Evolutionary conservation across 2,797 vertebrate species (phyloP).

Genomic region (Acrossocheilus fasciatus): DNA sequence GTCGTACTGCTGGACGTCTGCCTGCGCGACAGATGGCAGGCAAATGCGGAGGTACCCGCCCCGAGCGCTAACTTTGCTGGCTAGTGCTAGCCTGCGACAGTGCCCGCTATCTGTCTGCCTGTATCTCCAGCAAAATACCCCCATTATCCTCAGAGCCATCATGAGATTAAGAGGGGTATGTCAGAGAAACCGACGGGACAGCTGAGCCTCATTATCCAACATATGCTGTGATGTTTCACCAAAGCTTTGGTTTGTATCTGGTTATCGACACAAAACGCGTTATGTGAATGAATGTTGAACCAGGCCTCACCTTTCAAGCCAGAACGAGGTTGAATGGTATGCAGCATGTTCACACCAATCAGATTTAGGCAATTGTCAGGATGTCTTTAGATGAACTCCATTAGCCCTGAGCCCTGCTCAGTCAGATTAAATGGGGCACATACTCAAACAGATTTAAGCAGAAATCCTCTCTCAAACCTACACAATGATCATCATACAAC

Average conservation of each 20-base stretch:
- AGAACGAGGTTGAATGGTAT: conserved; percentile 46
- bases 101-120: conserved; percentile 69
- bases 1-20: conserved; percentile 73
- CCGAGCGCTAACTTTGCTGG: conserved; percentile 75
- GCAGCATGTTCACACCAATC: conserved; percentile 62
- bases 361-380: conserved; percentile 72
- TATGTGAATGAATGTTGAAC: conserved; percentile 56
- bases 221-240: conserved; percentile 70
- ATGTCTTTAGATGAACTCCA: conserved; percentile 64
- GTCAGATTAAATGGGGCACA: conserved; percentile 73
- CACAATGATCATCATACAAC: conserved; percentile 13
- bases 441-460: conserved; percentile 65
- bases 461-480: conserved; percentile 64
- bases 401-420: conserved; percentile 66
- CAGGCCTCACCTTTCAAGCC: conserved; percentile 50
- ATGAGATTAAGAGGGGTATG: conserved; percentile 74
- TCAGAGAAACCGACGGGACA: conserved; percentile 73
- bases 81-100: conserved; percentile 51
- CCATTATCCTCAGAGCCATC: conserved; percentile 68
- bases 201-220: conserved; percentile 74
- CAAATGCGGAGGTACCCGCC: conserved; percentile 78
- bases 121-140: conserved; percentile 67
- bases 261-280: conserved; percentile 59
- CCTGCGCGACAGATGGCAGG: conserved; percentile 83
- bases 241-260: conserved; percentile 53